A percentile compares a stretch with the other conserved stretches of the same genome.
Evolutionary conservation across 2,797 vertebrate species (phyloP).

Genomic region (Chelon auratus): DNA sequence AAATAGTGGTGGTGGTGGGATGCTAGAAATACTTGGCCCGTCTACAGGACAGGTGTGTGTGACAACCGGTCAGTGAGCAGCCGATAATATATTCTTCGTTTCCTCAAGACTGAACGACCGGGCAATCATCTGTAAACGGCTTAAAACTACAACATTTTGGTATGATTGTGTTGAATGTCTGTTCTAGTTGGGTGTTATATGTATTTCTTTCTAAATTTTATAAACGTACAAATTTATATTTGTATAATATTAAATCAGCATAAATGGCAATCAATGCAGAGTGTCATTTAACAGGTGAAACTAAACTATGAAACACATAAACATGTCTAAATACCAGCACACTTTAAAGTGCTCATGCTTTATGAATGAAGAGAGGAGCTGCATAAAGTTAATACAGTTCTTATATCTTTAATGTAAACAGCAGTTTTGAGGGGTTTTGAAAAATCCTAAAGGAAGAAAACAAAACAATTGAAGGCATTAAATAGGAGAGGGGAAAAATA

Average conservation of each 20-base stretch:
- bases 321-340: not conserved
- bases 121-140: not conserved
- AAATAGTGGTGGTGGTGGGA: not conserved
- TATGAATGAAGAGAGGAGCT: slow-evolving; percentile 39
- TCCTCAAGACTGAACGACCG: not conserved
- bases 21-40: not conserved
- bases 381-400: slow-evolving; percentile 48
- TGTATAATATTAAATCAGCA: not conserved
- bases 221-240: no score
- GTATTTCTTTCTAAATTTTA: no score
- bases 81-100: not conserved
- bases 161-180: not conserved
- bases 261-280: not conserved
- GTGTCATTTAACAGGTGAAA: not conserved
- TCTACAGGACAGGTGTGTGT: not conserved
- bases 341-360: not conserved
- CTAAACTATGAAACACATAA: not conserved
- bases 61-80: not conserved
- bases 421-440: slow-evolving; percentile 84
- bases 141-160: no score
- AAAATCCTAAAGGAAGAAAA: slow-evolving; percentile 77
- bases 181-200: no score
- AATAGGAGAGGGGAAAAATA: slow-evolving; percentile 77
- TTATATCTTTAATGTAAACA: slow-evolving; percentile 90
- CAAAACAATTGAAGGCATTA: slow-evolving; percentile 75